A percentile compares a stretch with the other conserved stretches of the same genome.
phyloP scores from a whole-genome alignment of 2,797 vertebrate species.

The Gorsachius magnificus region DNA sequence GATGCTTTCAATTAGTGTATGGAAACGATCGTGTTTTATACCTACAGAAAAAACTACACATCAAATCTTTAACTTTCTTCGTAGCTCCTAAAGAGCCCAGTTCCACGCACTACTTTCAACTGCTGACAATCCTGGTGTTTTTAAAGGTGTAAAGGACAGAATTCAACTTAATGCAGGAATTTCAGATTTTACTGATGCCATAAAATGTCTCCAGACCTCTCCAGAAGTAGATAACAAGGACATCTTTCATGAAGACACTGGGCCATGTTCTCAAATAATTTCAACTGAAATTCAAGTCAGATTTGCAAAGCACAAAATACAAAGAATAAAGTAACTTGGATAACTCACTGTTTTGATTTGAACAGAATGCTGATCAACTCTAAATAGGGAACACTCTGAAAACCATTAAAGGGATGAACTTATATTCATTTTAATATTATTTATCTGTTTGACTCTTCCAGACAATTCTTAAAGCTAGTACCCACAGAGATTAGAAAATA shows the following conservation, averaged over 20 bases:
- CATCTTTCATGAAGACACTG: neutral
- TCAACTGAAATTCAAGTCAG: neutral
- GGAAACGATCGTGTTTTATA: neutral
- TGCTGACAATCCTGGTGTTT: neutral
- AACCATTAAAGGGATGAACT: neutral
- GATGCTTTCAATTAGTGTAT: neutral
- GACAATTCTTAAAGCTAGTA: neutral
- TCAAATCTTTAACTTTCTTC: neutral
- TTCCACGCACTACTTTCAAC: neutral
- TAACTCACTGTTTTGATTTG: neutral
- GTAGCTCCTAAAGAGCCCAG: neutral
- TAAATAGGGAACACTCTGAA: neutral
- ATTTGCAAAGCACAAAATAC: neutral
- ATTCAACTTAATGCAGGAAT: neutral
- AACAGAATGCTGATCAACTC: neutral
- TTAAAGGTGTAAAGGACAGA: neutral
- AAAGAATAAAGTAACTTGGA: neutral
- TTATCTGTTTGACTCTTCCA: neutral
- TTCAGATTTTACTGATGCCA: neutral
- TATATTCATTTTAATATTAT: neutral
- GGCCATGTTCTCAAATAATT: neutral
- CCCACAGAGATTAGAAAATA: neutral
- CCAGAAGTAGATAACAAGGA: neutral
- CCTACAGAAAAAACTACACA: neutral
- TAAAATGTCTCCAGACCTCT: neutral